Evolutionary conservation across 2,888 invertebrate species (phyloP), one percentile per base, ranked within the genome.

Genomic region (Oithona nana): DNA sequence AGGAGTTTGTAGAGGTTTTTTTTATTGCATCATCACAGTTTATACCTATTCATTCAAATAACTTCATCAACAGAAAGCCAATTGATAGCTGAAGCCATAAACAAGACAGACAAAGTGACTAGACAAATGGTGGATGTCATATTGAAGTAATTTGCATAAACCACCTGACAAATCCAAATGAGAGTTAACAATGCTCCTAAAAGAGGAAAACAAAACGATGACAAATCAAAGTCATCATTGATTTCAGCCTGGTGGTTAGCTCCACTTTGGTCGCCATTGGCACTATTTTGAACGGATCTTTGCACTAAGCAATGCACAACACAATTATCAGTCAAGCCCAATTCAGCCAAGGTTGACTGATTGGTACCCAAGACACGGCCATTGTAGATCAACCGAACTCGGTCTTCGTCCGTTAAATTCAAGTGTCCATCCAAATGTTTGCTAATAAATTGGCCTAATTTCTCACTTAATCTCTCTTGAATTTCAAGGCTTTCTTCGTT

Each of bases 161-260:
- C 59, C 28, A 59, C 29, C 50, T 59, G 59, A 59, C 59, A 59
- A 49, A 49, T 50, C 59, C 59, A 59, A 50, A 50, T 59, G 26
- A 59, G 22, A 4, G 28, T 22, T 24, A 59, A 28, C 24, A 59
- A 22, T 26, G 59, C 22, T 6, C 59, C 59, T 28, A 59, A 50
- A 11, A 59, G 59, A 20, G 59, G 59, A 50, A 49, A 59, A n/a
- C 59, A 59, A 16, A 59, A 16, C 11, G 22, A 22, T 8, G 59
- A 59, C 26, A 59, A n/a, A n/a, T 59, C 59, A 24, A 59, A 50
- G 24, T 59, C 59, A 11, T 49, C 48, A 39, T 39, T 39, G 8
- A 6, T 39, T 16, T 39, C 39, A 11, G 39, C 39, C 39, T 39
- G 8, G 6, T 11, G 16, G 39, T 6, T 16, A 6, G 6, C 39